These are phyloP conservation scores for Dromiciops gliroides DNA, from an alignment of 2,113 vertebrate genomes.

Conservation along the genomic window DNA sequence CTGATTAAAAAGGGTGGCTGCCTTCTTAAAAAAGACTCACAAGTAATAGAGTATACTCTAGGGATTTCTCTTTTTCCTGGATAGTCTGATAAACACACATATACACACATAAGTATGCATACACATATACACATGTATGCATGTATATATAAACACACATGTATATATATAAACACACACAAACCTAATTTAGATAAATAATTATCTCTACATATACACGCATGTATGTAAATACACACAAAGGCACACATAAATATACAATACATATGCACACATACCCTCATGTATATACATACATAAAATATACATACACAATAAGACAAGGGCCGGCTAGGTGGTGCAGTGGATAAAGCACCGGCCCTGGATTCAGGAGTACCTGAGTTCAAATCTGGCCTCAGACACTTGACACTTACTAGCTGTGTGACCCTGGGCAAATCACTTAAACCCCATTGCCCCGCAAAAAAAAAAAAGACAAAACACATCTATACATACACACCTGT, in stretches of 20 bases:
- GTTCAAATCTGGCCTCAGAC: no score
- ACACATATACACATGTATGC: not conserved
- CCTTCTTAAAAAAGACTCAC: not conserved
- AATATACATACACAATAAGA: no score
- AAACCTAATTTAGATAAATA: not conserved
- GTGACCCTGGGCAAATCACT: no score
- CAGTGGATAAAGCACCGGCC: no score
- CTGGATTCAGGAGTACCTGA: no score
- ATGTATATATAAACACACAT: rapidly evolving
- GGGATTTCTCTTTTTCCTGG: not conserved
- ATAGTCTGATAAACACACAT: not conserved
- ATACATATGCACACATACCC: not conserved
- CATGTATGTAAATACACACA: no score
- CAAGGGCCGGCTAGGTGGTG: no score
- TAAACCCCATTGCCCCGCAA: no score
- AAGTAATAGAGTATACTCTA: not conserved
- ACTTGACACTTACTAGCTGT: no score
- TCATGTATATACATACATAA: rapidly evolving
- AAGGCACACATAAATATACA: rapidly evolving
- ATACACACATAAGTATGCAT: not conserved
- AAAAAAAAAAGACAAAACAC: no score
- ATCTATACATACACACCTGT: no score
- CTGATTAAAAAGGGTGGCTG: not conserved
- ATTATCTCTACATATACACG: no score
- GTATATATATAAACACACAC: rapidly evolving